A percentile compares a stretch with the other conserved stretches of the same genome.
Evolutionary conservation across 1,140 invertebrate species (phyloP).

Genomic region (Eupristina koningsbergeri): DNA sequence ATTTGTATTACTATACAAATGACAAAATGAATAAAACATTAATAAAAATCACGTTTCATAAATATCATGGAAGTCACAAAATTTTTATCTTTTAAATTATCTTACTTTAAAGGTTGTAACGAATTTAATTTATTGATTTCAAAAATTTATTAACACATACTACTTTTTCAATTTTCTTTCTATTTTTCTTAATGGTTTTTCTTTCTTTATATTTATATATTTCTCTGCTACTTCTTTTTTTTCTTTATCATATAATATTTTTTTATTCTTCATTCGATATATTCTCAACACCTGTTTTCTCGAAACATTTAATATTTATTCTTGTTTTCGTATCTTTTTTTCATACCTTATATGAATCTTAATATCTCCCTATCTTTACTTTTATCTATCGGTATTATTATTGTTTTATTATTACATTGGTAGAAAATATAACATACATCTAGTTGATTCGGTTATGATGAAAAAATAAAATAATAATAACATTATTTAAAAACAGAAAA

Average conservation of each 20-base stretch:
- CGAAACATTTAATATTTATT: background rate
- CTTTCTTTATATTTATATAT: background rate
- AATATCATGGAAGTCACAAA: background rate
- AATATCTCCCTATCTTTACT: conserved; percentile 9
- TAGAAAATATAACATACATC: background rate
- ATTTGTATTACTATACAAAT: too few relatives aligned
- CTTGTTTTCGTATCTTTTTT: background rate
- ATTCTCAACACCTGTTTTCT: background rate
- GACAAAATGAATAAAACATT: too few relatives aligned
- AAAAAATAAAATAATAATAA: background rate
- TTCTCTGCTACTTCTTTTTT: background rate
- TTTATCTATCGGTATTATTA: background rate
- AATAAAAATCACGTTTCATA: background rate
- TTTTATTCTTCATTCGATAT: background rate
- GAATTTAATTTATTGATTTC: background rate
- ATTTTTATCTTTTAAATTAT: background rate
- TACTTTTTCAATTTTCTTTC: too few relatives aligned
- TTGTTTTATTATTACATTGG: background rate
- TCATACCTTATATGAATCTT: background rate
- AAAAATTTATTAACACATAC: background rate
- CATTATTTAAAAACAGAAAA: too few relatives aligned
- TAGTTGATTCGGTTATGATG: background rate
- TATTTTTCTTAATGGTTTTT: background rate
- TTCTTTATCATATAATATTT: background rate
- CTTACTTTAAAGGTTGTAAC: background rate